phyloP scores from a whole-genome alignment of 2,797 vertebrate genomes.

The Amniataba percoides region DNA sequence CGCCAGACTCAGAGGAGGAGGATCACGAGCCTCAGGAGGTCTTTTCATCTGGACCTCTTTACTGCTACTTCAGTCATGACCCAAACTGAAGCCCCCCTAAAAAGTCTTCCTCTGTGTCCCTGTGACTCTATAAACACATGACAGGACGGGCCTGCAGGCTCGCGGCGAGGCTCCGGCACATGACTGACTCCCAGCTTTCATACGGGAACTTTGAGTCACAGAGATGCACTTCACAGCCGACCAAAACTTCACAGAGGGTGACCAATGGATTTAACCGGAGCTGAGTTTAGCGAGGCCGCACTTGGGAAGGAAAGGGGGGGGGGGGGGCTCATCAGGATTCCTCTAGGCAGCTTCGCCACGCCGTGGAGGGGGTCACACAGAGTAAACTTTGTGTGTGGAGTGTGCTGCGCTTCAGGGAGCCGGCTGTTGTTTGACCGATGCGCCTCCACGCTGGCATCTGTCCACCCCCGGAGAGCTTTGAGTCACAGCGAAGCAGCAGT shows the following conservation, averaged over 20 bases:
- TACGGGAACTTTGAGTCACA: constrained; percentile 24
- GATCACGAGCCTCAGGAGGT: constrained; percentile 44
- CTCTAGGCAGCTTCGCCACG: constrained; percentile 33
- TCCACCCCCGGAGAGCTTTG: constrained; percentile 38
- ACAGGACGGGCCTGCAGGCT: constrained; percentile 44
- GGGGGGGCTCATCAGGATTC: constrained; percentile 40
- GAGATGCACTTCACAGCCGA: constrained; percentile 18
- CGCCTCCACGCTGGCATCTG: constrained; percentile 29
- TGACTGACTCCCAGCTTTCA: constrained; percentile 33
- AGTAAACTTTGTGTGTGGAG: constrained; percentile 48
- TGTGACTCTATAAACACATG: constrained; percentile 50
- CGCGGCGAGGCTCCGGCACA: constrained; percentile 32
- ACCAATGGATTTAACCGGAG: constrained; percentile 49
- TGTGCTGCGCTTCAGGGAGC: constrained; percentile 40
- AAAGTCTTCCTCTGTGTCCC: background rate
- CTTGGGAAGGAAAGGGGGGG: constrained; percentile 14
- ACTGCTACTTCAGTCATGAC: constrained; percentile 54
- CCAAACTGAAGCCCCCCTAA: constrained; percentile 19
- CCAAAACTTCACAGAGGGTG: constrained; percentile 16
- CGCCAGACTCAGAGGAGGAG: constrained; percentile 48
- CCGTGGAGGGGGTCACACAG: constrained; percentile 36
- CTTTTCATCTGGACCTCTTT: constrained; percentile 64
- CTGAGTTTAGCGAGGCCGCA: constrained; percentile 14
- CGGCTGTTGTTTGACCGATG: constrained; percentile 44
- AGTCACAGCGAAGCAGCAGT: constrained; percentile 51